A percentile compares a stretch with the other conserved stretches of the same genome.
These are phyloP conservation scores for Bungarus multicinctus DNA, from an alignment of 2,113 vertebrate genomes.

Conservation along the genomic window DNA sequence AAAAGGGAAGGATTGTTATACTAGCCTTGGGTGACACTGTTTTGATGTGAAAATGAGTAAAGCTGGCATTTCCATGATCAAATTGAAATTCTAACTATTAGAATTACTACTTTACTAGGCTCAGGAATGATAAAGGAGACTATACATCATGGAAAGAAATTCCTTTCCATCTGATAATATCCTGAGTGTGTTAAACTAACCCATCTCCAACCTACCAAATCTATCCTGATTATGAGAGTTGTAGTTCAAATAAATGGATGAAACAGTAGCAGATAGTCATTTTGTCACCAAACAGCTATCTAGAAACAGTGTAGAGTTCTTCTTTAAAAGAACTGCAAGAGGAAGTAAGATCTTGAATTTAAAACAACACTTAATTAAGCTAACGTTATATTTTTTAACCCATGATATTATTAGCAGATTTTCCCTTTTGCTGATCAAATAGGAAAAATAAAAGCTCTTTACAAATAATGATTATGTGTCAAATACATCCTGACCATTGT, in stretches of 20 bases:
- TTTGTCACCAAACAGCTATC: background rate
- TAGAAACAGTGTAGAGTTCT: no score
- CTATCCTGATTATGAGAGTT: background rate
- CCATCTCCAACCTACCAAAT: background rate
- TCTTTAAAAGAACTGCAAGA: background rate
- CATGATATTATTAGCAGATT: background rate
- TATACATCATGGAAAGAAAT: background rate
- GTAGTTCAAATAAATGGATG: background rate
- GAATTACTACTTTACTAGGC: background rate
- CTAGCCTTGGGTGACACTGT: background rate
- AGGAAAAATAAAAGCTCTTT: background rate
- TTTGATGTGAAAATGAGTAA: background rate
- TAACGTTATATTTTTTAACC: background rate
- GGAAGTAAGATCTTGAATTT: background rate
- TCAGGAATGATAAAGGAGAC: background rate
- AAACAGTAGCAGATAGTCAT: background rate
- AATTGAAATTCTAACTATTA: background rate
- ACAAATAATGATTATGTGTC: background rate
- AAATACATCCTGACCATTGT: background rate
- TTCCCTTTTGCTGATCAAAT: background rate
- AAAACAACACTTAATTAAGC: background rate
- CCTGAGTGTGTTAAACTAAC: background rate
- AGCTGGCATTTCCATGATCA: background rate
- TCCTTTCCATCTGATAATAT: background rate
- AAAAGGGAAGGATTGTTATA: background rate